Base-by-base conservation (phyloP, 2,113 vertebrate genomes). In the Puma concolor region DNA sequence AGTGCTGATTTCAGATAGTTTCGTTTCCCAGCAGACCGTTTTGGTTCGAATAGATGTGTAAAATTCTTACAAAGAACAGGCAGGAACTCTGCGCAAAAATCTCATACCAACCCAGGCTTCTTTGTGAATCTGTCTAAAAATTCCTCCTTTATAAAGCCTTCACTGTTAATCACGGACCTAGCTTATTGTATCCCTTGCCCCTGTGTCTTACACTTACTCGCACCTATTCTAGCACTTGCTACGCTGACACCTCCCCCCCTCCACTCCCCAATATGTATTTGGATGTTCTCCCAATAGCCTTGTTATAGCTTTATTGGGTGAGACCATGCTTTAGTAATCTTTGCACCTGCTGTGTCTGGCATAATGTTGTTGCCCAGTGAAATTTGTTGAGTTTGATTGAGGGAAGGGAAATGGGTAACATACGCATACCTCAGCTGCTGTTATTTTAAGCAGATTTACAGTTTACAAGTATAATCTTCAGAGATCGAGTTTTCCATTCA, bases 391-490 rank as follows among this genome's bases (percentile, higher is more conserved):
- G 38, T 66, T 71, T 16, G 21, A 44, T 41, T 52, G 79, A 16
- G 17, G 15, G 19, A 64, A 25, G 13, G 27, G 87, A 80, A 64
- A 48, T 60, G 2, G 71, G n/a, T 60, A 52, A 82, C n/a, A 60
- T 4, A 77, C 1, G 80, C 41, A 57, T 9, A 72, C 17, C 36
- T 94, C 38, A 29, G 16, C n/a, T 15, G 76, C 16, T 5, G 16
- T 86, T 83, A 74, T n/a, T 89, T 77, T 64, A 95, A 82, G 41
- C 41, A 90, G 29, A 74, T 66, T 84, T 80, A 67, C 0, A 88
- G 33, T 74, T 48, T 83, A 8, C 4, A 38, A 69, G 21, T 74
- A 52, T 57, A 38, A 76, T 64, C 50, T 57, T 83, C 54, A 86
- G 90, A 91, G 60, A 29, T 1, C 48, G 4, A 80, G 27, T 83